Evolutionary conservation across 2,888 invertebrate species (phyloP), one percentile per base, ranked within the genome.

Genomic region (Drosophila yooni): DNA sequence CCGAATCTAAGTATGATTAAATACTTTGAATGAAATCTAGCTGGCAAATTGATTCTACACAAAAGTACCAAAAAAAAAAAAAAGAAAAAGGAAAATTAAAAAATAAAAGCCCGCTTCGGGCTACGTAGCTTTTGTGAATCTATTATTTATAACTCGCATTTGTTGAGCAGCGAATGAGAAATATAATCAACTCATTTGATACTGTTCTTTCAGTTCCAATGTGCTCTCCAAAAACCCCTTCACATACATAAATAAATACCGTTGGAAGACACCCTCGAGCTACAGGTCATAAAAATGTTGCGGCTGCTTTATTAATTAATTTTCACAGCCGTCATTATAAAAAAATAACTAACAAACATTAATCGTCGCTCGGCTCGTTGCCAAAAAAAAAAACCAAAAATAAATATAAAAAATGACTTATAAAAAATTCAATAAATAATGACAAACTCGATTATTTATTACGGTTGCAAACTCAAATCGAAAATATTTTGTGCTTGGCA

Each of bases 1-100:
- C 76, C 64, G 51, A 77, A 73, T 77, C 74, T 56, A 62, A 78
- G 59, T 61, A 58, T 70, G 65, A 79, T 79, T 79, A 61, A 66
- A 77, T 60, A 57, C 25, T 46, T 46, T 56, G 27, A 38, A 38
- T 38, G 56, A 29, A 63, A 57, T 54, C 69, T 53, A 43, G 29
- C 25, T 25, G 36, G 50, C 51, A 50, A 68, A 75, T 58, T 61
- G 43, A 75, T 60, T 52, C 50, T 33, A 36, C 31, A 57, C 38
- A 38, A 38, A 29, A 15, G 4, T 18, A 38, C 21, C 15, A 3
- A 7, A 40, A 10, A 18, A 21, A 46, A n/a, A n/a, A 46, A 21
- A 13, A n/a, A 46, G 33, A 46, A 25, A 1, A 46, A 15, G 3
- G 25, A 46, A 46, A 46, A 25, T 46, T 46, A 4, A 2, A 27